These are phyloP conservation scores for Epsilonema sp. DNA, from an alignment of 2,888 invertebrate genomes.

Conservation along the genomic window DNA sequence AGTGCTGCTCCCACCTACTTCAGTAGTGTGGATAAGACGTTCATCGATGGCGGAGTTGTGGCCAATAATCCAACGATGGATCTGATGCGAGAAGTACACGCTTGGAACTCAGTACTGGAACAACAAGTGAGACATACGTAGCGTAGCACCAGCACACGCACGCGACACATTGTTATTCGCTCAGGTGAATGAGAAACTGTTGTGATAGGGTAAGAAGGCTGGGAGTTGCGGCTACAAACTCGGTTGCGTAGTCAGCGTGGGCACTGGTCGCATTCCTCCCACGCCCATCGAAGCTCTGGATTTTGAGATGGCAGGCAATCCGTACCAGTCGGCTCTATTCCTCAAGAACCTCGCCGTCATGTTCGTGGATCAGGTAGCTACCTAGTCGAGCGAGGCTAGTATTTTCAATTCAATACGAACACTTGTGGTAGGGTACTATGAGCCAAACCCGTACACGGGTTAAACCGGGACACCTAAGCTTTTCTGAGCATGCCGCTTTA, in stretches of 20 bases:
- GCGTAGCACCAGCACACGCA: not conserved
- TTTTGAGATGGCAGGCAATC: constrained; percentile 51
- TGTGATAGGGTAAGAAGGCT: too few species aligned
- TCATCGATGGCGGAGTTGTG: constrained; percentile 77
- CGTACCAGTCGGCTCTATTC: constrained; percentile 62
- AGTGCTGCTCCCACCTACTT: constrained; percentile 97
- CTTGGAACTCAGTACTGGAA: constrained; percentile 59
- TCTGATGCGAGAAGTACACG: constrained; percentile 73
- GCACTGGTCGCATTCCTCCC: constrained; percentile 41
- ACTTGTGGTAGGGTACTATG: too few species aligned
- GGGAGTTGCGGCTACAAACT: too few species aligned
- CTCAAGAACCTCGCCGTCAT: constrained; percentile 59
- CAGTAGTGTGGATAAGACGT: constrained; percentile 28
- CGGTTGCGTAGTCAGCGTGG: constrained; percentile 45
- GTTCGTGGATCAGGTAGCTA: constrained; percentile 63
- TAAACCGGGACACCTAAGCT: too few species aligned
- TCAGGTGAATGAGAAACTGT: too few species aligned
- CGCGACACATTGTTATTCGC: too few species aligned
- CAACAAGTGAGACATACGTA: constrained; percentile 36
- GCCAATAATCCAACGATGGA: constrained; percentile 93
- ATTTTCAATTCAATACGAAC: too few species aligned
- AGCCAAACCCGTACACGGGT: too few species aligned
- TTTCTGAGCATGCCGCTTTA: too few species aligned
- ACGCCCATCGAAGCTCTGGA: constrained; percentile 45
- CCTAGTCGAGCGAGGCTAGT: too few species aligned